These are phyloP conservation scores for Lasiurus cinereus DNA, from an alignment of 2,113 vertebrate genomes.

Conservation along the genomic window DNA sequence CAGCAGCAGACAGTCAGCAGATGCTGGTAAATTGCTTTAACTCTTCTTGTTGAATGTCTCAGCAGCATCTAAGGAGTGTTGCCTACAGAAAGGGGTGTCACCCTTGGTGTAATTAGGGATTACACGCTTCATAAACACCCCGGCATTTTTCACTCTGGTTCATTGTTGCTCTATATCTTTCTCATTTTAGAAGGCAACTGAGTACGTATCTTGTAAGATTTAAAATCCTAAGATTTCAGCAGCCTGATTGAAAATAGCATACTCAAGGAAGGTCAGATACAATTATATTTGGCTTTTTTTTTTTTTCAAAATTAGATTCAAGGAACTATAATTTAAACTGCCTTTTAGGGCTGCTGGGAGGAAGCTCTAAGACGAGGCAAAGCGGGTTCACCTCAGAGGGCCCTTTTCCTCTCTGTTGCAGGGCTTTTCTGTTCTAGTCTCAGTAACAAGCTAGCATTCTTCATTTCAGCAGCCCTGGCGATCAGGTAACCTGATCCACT, in stretches of 20 bases:
- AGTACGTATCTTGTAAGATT: neutral
- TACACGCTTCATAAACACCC: neutral
- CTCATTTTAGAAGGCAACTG: neutral
- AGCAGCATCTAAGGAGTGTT: neutral
- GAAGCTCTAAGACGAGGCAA: neutral
- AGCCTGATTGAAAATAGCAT: constrained; percentile 31
- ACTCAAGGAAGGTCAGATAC: neutral
- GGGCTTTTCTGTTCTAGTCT: neutral
- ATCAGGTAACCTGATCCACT: neutral
- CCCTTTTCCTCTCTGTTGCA: neutral
- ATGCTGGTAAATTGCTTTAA: neutral
- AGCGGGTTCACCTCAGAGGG: no score
- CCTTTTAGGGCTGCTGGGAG: neutral
- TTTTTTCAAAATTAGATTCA: constrained; percentile 48
- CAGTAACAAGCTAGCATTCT: constrained; percentile 23
- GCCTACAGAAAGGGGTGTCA: neutral
- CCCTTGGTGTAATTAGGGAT: neutral
- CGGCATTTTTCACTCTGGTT: neutral
- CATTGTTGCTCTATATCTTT: constrained; percentile 12
- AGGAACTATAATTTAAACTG: constrained; percentile 29
- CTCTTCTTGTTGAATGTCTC: neutral
- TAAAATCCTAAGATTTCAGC: constrained; percentile 21
- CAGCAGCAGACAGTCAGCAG: neutral
- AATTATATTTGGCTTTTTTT: constrained; percentile 36
- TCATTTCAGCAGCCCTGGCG: constrained; percentile 21